A percentile compares a stretch with the other conserved stretches of the same genome.
These are phyloP conservation scores for Paraescarpia echinospica DNA, from an alignment of 1,140 invertebrate species.

Conservation along the genomic window DNA sequence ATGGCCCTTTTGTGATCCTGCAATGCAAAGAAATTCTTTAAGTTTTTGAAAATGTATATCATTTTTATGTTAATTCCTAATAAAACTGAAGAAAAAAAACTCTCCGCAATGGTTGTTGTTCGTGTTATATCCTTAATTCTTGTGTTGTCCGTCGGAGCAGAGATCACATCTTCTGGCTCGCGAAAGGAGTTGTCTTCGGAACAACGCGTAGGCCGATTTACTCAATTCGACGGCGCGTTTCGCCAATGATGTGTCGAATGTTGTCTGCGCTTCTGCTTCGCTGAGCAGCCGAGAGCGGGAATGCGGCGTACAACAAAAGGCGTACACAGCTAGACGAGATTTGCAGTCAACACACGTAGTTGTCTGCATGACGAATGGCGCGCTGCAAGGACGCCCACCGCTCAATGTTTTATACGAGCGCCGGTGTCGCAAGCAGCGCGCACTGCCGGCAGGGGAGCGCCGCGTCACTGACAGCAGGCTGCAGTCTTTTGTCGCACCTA, in stretches of 20 bases:
- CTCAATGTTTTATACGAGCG: not conserved
- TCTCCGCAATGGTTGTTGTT: not conserved
- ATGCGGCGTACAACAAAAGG: not conserved
- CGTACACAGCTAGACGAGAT: not conserved
- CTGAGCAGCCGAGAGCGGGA: not conserved
- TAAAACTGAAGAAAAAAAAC: too few relatives aligned
- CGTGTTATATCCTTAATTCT: not conserved
- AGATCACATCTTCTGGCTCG: not conserved
- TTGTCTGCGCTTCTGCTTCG: not conserved
- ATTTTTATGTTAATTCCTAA: not conserved
- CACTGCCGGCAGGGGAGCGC: not conserved
- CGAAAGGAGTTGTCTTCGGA: not conserved
- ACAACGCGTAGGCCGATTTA: not conserved
- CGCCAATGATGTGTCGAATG: not conserved
- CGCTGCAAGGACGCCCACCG: not conserved
- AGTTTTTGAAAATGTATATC: not conserved
- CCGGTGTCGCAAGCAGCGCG: not conserved
- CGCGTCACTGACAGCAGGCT: not conserved
- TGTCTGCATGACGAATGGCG: not conserved
- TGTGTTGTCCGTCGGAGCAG: not conserved
- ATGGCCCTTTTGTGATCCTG: not conserved
- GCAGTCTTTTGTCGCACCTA: not conserved
- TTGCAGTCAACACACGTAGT: not conserved
- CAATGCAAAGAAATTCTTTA: not conserved
- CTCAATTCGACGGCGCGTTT: not conserved